Percentiles rank a stretch among this genome's conserved stretches.
phyloP scores from a whole-genome alignment of 53 echinoderm and acorn worm species.

The Echinarachnius parma region DNA sequence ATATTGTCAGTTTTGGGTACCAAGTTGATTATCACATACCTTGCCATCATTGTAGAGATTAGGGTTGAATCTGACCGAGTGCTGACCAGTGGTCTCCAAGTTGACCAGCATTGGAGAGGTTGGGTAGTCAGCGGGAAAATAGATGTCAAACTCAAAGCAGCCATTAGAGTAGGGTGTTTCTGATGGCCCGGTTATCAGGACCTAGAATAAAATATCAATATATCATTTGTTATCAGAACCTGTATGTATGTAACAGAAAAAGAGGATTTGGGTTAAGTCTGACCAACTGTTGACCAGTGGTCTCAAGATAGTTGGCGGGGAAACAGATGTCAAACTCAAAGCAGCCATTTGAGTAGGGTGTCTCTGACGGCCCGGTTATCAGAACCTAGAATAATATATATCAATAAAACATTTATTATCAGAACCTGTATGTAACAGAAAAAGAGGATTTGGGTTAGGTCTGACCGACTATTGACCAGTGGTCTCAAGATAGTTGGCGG shows the following conservation, averaged over 20 bases:
- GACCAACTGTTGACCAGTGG: slow-evolving; percentile 94
- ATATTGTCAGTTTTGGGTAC: too few species aligned
- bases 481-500: slow-evolving; percentile 95
- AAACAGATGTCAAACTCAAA: slow-evolving; percentile 99
- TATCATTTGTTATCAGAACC: too few species aligned
- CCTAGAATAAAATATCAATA: too few species aligned
- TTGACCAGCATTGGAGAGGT: slow-evolving; percentile 97
- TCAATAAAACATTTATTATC: too few species aligned
- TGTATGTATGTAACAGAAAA: too few species aligned
- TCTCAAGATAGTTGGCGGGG: slow-evolving; percentile 97
- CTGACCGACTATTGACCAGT: too few species aligned
- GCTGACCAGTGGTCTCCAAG: slow-evolving; percentile 96
- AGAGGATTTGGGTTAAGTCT: slow-evolving; percentile 96
- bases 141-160: slow-evolving; percentile 99
- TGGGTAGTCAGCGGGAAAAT: slow-evolving; percentile 96
- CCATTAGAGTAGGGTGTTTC: slow-evolving; percentile 93
- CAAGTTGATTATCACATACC: too few species aligned
- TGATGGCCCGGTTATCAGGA: slow-evolving; percentile 87
- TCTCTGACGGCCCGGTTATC: slow-evolving; percentile 85
- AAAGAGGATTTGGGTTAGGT: too few species aligned
- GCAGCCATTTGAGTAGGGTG: slow-evolving; percentile 92
- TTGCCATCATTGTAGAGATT: slow-evolving; percentile 99
- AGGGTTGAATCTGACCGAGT: slow-evolving; percentile 96
- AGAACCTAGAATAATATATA: slow-evolving; percentile 87
- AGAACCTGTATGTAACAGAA: too few species aligned